These are phyloP conservation scores for Ictalurus furcatus DNA, from an alignment of 2,113 vertebrate species.

Conservation along the genomic window DNA sequence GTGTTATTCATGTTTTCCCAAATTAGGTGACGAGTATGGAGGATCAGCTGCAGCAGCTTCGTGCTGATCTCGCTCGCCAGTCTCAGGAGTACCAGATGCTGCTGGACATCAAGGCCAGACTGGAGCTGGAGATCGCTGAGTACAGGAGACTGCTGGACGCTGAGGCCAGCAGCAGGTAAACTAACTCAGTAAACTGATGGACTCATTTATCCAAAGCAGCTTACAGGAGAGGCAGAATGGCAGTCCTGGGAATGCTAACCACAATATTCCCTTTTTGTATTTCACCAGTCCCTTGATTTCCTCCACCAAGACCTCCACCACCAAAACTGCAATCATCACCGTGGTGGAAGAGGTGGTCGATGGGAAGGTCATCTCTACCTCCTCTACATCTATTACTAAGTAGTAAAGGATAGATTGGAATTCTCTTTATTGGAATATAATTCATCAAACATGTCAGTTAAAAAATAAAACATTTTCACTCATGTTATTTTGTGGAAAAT, in stretches of 20 bases:
- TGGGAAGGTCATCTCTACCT: slow-evolving; percentile 62
- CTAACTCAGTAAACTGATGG: neutral
- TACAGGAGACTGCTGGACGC: slow-evolving; percentile 88
- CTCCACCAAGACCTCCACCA: neutral
- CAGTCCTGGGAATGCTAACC: neutral
- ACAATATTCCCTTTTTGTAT: neutral
- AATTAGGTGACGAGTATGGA: slow-evolving; percentile 75
- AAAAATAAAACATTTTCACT: neutral
- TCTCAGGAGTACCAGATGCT: slow-evolving; percentile 83
- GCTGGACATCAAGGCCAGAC: slow-evolving; percentile 84
- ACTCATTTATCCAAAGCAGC: neutral
- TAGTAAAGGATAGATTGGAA: neutral
- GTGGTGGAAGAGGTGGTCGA: slow-evolving; percentile 64
- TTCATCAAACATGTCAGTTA: neutral
- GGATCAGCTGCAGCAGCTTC: slow-evolving; percentile 75
- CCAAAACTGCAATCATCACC: slow-evolving; percentile 45
- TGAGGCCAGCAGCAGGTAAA: slow-evolving; percentile 72
- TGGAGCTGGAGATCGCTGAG: slow-evolving; percentile 90
- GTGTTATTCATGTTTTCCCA: neutral
- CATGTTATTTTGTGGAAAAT: neutral
- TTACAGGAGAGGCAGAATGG: neutral
- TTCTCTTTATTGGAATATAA: neutral
- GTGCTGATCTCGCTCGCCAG: slow-evolving; percentile 80
- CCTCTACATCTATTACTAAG: neutral
- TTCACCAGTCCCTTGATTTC: neutral